Evolutionary conservation across 2,888 invertebrate genomes (phyloP).

Genomic region (Junonia oenone): DNA sequence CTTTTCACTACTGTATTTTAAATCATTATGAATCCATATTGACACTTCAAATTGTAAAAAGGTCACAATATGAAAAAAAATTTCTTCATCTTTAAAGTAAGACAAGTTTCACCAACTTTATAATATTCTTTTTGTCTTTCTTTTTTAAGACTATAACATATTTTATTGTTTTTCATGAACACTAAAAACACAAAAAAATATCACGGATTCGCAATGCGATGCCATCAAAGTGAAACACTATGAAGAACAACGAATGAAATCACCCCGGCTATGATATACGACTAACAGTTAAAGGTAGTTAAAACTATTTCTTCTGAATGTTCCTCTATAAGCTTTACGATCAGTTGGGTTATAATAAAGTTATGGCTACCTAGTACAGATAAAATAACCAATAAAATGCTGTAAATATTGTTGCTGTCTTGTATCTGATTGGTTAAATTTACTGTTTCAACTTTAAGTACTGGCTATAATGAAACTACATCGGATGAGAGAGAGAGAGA

Average conservation of each 20-base stretch:
- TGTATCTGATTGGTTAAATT: conserved; percentile 38
- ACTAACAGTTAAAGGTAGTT: conserved; percentile 37
- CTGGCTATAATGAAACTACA: conserved; percentile 22
- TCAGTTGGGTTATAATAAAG: conserved; percentile 39
- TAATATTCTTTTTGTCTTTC: conserved; percentile 28
- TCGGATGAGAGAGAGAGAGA: conserved; percentile 24
- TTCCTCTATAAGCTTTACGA: conserved; percentile 35
- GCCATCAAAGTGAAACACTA: conserved; percentile 54
- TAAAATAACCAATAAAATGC: conserved; percentile 39
- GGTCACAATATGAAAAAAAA: conserved; percentile 62
- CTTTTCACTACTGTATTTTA: conserved; percentile 45
- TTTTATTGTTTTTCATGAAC: conserved; percentile 29
- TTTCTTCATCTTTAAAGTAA: conserved; percentile 49
- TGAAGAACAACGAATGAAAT: conserved; percentile 60
- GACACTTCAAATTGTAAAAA: conserved; percentile 57
- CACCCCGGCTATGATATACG: conserved; percentile 44
- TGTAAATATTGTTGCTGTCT: conserved; percentile 32
- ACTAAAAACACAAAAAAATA: conserved; percentile 34
- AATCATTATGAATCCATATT: conserved; percentile 52
- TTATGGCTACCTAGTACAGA: conserved; percentile 35
- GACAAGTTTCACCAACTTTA: conserved; percentile 40
- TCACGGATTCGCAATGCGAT: conserved; percentile 41
- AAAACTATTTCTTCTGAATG: conserved; percentile 36
- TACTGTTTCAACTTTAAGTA: conserved; percentile 31
- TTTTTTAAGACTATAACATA: conserved; percentile 18